Evolutionary conservation across 2,888 invertebrate genomes (phyloP), one percentile per base, ranked within the genome.

Genomic region (Epinotia demarniana): DNA sequence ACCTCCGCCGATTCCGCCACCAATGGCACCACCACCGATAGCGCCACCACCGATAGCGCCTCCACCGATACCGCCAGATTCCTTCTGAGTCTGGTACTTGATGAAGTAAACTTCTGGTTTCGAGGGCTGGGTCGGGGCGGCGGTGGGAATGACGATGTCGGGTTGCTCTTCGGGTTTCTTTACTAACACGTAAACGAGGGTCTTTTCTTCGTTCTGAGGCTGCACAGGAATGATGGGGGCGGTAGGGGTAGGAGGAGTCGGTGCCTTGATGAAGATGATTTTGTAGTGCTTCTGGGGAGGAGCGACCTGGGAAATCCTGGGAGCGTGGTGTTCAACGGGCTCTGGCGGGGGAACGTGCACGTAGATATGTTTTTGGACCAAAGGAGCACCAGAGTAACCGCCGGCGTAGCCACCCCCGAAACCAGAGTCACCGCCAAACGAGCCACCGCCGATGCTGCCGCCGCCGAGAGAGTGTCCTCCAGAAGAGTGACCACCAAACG

Each of bases 81-180:
- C 94, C 85, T 91, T 94, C 91, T 96, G 96, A 77, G 96, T 96
- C 94, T 96, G 96, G 95, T 97, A 97, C 81, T 96, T 95, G 95
- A 97, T 98, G 95, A 98, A 98, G 96, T 98, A 98, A 75, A 98
- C 98, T 93, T 98, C 98, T 75, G 98, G 98, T 94, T 98, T 98
- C 89, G 97, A 96, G 79, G 98, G 98, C 85, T 97, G 97, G 70
- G 97, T 97, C 68, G 98, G 97, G 2, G 96, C 96, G 16, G 96
- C 94, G 16, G 96, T 96, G 64, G 97, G 97, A 82, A 98, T 96
- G 82, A 95, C 94, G 90, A 98, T 96, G 84, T 97, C 97, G 80
- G 96, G 97, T 79, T 96, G 96, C 78, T 97, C 97, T 86, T 98
- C 98, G 84, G 98, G 98, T 87, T 96, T 97, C 95, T 98, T 98